Conservation (phyloP, 1,140 invertebrate species). For the Anoplolepis gracilipes region DNA sequence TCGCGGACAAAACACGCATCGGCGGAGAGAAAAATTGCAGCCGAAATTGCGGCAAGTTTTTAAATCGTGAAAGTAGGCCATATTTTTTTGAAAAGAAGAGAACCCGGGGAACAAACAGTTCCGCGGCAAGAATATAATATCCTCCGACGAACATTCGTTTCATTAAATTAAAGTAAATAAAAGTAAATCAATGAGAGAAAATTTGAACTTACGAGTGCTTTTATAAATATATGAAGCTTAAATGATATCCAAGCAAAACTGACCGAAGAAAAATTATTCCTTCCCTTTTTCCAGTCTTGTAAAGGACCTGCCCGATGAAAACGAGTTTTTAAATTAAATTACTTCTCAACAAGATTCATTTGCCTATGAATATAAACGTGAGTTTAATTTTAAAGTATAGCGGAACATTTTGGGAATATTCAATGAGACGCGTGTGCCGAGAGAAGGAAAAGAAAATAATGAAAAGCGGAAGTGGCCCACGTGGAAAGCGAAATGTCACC, state of each 20-base stretch:
- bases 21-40: not conserved
- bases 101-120: not conserved
- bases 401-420: slow-evolving; percentile 37
- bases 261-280: not conserved
- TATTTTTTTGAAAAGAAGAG: slow-evolving; percentile 11
- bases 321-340: slow-evolving; percentile 46
- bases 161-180: not conserved
- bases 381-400: slow-evolving; percentile 36
- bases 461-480: not conserved
- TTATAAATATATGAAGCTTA: not conserved
- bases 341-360: slow-evolving; percentile 39
- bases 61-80: not conserved
- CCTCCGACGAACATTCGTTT: too few species aligned
- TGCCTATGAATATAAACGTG: slow-evolving; percentile 37
- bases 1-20: slow-evolving; percentile 12
- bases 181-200: not conserved
- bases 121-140: not conserved
- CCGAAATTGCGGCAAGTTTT: not conserved
- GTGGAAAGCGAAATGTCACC: not conserved
- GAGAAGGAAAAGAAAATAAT: not conserved
- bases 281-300: not conserved
- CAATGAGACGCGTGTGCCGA: not conserved
- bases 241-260: not conserved
- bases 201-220: not conserved
- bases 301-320: slow-evolving; percentile 6